Percentiles rank a stretch among this genome's conserved stretches.
These are phyloP conservation scores for Ormyrus pomaceus DNA, from an alignment of 2,888 invertebrate genomes.

Conservation along the genomic window DNA sequence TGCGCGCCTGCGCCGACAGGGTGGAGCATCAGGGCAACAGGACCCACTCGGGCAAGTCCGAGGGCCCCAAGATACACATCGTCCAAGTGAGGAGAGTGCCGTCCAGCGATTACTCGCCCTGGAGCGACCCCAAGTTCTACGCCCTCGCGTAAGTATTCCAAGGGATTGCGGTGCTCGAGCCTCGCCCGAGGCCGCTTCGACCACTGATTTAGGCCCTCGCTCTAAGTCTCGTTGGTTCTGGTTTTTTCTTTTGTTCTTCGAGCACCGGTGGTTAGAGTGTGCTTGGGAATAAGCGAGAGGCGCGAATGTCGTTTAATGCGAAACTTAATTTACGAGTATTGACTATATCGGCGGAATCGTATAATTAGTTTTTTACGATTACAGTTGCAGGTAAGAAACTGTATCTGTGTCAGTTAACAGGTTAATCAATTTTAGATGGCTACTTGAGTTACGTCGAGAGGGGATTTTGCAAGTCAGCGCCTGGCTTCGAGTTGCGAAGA, in stretches of 20 bases:
- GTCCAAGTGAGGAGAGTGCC: constrained; percentile 83
- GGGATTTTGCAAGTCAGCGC: too few relatives aligned
- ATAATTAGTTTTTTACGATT: too few relatives aligned
- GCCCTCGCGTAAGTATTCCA: constrained; percentile 81
- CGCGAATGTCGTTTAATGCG: neutral
- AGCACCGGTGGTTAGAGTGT: neutral
- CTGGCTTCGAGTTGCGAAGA: too few relatives aligned
- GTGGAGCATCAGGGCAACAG: constrained; percentile 75
- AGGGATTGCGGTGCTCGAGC: neutral
- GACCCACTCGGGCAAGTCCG: constrained; percentile 75
- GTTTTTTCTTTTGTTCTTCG: neutral
- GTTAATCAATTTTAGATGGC: constrained; percentile 37
- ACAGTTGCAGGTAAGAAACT: too few relatives aligned
- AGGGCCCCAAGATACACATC: constrained; percentile 79
- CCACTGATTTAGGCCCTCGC: constrained; percentile 11
- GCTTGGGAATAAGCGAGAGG: constrained; percentile 1
- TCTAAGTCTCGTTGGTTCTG: neutral
- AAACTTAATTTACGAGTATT: neutral
- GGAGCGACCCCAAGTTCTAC: constrained; percentile 83
- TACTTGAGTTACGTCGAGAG: neutral
- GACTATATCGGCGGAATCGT: neutral
- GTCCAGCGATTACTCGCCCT: constrained; percentile 81
- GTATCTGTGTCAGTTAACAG: constrained; percentile 12
- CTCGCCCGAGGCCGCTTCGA: neutral
- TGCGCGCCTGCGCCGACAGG: constrained; percentile 71